Base-by-base conservation (phyloP, 1,140 invertebrate genomes). In the Paraescarpia echinospica region DNA sequence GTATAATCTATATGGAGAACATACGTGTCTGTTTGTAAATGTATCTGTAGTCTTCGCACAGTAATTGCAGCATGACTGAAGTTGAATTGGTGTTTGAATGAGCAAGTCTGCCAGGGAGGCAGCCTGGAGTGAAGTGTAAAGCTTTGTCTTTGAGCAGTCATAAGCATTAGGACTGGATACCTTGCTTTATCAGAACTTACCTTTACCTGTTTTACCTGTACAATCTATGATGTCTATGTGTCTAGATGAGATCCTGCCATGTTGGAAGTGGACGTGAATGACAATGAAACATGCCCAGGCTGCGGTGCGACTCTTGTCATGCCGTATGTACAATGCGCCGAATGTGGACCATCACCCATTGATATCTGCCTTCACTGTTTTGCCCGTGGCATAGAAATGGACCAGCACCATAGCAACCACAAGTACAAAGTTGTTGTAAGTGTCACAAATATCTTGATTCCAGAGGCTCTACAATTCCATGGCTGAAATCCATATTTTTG, bases 301-400 rank as follows among this genome's bases (percentile, higher is more conserved):
- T 95, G 95, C 92, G 59, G 59, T 0, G n/a, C 92, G 33, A 33
- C 92, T 9, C 88, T 95, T 22, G 59, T 92, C 89, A 97, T 97
- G 94, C 98, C 98, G 0, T 98, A 97, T 93, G 97, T 98, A 91
- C 97, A 97, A 94, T 98, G 98, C 95, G 97, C 97, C 27, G 96
- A 97, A 93, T 98, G 98, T 95, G 92, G 92, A 12, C 34, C n/a
- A 5, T 94, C 96, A 22, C 94, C 95, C 88, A 93, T 96, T 0
- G 96, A 97, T 33, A 95, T 98, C 1, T 98, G 98, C 94, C 95
- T 97, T 1, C 94, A 96, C 9, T 98, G 98, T 96, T 98, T 98
- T 96, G 96, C 98, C 0, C 97, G 97, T 33, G 98, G 98, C 12
- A 96, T 96, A 14, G 97, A 98, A 96, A 96, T 97, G 41, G 95